These are phyloP conservation scores for Phylloscopus whistleri DNA, from an alignment of 2,113 vertebrate genomes.

Conservation along the genomic window DNA sequence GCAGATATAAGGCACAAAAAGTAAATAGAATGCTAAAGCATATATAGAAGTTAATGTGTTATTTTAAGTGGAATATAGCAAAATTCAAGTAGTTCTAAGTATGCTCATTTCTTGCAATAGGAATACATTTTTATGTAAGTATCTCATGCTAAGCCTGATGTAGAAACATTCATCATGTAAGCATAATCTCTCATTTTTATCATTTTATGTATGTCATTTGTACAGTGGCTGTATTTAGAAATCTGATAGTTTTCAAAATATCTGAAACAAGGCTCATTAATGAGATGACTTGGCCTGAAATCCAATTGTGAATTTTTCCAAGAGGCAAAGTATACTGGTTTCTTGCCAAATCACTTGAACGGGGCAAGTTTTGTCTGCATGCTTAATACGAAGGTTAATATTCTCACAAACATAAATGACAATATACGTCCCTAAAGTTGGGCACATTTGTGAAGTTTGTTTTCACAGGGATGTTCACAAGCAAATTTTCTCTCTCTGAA, in stretches of 20 bases:
- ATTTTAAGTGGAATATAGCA: slow-evolving; percentile 46
- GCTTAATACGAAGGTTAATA: neutral
- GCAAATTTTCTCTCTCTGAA: neutral
- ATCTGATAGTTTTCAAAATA: neutral
- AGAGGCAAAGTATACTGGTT: neutral
- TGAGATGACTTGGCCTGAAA: neutral
- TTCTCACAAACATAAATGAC: neutral
- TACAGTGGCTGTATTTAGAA: neutral
- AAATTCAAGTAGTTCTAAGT: slow-evolving; percentile 68
- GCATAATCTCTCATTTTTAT: neutral
- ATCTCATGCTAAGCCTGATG: slow-evolving; percentile 44
- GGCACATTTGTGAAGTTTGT: neutral
- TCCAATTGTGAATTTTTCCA: slow-evolving; percentile 2
- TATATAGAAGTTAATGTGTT: slow-evolving; percentile 49
- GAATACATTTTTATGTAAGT: slow-evolving; percentile 33
- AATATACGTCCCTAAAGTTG: neutral
- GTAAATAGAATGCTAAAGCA: slow-evolving; percentile 65
- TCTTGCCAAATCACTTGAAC: neutral
- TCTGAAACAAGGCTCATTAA: slow-evolving; percentile 3
- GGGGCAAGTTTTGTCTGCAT: neutral
- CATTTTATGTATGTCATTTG: neutral
- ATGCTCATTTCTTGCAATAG: slow-evolving; percentile 33
- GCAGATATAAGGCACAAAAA: slow-evolving; percentile 70
- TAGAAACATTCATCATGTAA: neutral
- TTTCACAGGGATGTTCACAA: neutral